Percentiles rank a stretch among this genome's conserved stretches.
Conservation (phyloP, 2,113 vertebrate genomes). For the Dendrocopos noguchii region DNA sequence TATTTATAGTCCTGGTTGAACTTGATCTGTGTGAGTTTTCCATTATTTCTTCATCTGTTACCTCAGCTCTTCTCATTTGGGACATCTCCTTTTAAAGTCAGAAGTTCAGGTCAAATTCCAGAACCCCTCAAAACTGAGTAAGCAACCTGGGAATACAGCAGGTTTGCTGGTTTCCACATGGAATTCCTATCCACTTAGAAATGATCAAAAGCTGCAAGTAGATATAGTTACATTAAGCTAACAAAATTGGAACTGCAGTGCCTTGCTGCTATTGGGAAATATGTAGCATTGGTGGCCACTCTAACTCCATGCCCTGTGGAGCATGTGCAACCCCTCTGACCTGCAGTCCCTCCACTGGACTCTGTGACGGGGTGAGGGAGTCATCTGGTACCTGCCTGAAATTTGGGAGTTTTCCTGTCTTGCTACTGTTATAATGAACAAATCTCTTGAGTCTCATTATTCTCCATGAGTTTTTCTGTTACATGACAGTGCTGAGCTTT, state of each 20-base stretch:
- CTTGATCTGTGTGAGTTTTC: background rate
- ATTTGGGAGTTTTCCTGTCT: background rate
- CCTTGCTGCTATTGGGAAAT: background rate
- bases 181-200: background rate
- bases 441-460: background rate
- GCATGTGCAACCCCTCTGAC: background rate
- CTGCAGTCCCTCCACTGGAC: background rate
- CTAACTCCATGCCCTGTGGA: rapidly evolving
- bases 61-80: background rate
- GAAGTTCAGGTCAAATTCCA: background rate
- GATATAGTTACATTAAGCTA: background rate
- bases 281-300: rapidly evolving
- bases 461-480: background rate
- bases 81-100: background rate
- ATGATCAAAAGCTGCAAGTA: background rate
- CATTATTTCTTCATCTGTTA: background rate
- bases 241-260: background rate
- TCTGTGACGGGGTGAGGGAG: background rate
- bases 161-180: background rate
- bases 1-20: background rate
- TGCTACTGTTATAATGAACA: background rate
- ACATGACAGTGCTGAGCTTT: background rate
- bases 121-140: background rate
- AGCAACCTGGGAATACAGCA: background rate
- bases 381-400: background rate